phyloP scores from a whole-genome alignment of 2,113 vertebrate genomes.

The Candoia aspera region DNA sequence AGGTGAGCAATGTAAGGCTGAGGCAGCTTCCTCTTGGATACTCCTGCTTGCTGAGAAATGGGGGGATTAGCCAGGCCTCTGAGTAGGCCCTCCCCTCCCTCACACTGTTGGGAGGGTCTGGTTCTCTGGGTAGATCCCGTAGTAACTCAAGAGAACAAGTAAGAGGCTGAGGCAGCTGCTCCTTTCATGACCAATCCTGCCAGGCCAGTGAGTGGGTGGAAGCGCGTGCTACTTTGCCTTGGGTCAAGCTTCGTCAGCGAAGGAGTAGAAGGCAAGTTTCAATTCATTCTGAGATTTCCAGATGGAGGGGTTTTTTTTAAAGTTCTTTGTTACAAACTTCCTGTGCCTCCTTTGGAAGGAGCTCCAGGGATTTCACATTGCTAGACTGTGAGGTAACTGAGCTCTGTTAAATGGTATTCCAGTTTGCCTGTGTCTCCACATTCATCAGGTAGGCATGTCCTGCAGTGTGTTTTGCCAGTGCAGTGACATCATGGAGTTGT shows the following conservation, averaged over 20 bases:
- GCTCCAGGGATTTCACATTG: slow-evolving; percentile 50
- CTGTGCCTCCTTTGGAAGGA: not conserved
- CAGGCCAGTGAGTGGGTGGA: not conserved
- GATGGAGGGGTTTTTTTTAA: not conserved
- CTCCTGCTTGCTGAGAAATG: not conserved
- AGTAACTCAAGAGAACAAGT: not conserved
- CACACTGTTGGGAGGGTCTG: not conserved
- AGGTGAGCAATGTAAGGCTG: not conserved
- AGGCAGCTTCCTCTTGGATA: not conserved
- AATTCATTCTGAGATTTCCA: slow-evolving; percentile 15
- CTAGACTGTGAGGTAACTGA: slow-evolving; percentile 70
- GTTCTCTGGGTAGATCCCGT: too few relatives aligned
- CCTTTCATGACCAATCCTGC: not conserved
- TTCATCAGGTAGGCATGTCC: slow-evolving; percentile 23
- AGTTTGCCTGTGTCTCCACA: slow-evolving; percentile 55
- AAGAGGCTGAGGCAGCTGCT: not conserved
- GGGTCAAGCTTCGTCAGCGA: not conserved
- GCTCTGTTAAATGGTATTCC: slow-evolving; percentile 61
- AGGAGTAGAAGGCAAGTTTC: not conserved
- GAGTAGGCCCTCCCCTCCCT: not conserved
- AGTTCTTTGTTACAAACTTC: slow-evolving; percentile 31
- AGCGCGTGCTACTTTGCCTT: not conserved
- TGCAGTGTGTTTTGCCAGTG: accelerated
- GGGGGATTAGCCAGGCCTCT: not conserved
- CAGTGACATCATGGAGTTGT: not conserved